Percentiles rank a stretch among this genome's conserved stretches.
phyloP scores from a whole-genome alignment of 2,888 invertebrate species.

The Silvanus unidentatus region DNA sequence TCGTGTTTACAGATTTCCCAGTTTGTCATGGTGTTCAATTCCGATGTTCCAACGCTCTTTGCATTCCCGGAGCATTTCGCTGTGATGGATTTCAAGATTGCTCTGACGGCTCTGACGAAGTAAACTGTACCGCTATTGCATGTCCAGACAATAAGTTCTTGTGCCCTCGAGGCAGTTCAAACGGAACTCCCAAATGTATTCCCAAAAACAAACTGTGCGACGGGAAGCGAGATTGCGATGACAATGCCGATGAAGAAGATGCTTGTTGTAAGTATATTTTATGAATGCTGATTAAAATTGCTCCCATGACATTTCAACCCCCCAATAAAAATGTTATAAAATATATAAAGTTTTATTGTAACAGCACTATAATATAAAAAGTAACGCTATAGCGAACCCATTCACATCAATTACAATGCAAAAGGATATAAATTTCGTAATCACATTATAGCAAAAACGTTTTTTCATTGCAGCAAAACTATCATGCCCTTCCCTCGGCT shows the following conservation, averaged over 20 bases:
- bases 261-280: conserved; percentile 72
- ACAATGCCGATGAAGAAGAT: conserved; percentile 82
- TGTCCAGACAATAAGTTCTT: conserved; percentile 89
- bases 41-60: conserved; percentile 85
- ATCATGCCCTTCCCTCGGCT: conserved; percentile 77
- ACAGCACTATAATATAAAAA: too few relatives aligned
- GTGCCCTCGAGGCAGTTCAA: conserved; percentile 70
- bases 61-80: conserved; percentile 82
- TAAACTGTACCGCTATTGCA: conserved; percentile 78
- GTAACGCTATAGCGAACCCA: too few relatives aligned
- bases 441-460: too few relatives aligned
- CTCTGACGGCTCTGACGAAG: conserved; percentile 83
- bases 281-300: too few relatives aligned
- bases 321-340: too few relatives aligned
- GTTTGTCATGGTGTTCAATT: conserved; percentile 87
- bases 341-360: too few relatives aligned
- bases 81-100: conserved; percentile 89
- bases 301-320: too few relatives aligned
- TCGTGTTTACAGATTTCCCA: conserved; percentile 65
- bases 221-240: conserved; percentile 84
- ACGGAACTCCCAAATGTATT: conserved; percentile 79
- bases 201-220: conserved; percentile 84
- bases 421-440: too few relatives aligned
- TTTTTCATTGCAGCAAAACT: conserved; percentile 57
- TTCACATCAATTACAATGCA: too few relatives aligned